Evolutionary conservation across 2,797 vertebrate genomes (phyloP), one percentile per base, ranked within the genome.

Genomic region (Coreius guichenoti): DNA sequence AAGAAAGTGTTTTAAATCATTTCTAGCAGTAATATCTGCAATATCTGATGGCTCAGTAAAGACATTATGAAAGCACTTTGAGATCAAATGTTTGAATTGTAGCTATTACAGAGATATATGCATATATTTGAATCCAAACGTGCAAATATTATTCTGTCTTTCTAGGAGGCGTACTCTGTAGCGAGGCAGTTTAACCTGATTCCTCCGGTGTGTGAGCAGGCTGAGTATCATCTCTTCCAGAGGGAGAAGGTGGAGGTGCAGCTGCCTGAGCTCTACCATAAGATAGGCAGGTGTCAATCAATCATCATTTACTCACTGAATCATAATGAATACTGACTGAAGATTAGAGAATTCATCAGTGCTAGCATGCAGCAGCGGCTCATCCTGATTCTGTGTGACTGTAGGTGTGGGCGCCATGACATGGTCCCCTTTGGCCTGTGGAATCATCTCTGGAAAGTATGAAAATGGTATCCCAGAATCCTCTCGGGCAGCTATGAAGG

Each of bases 181-280:
- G 98, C 98, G 19, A 95, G 98, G 89, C 98, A 99, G 94, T 99
- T 99, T 83, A 99, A 99, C 90, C 96, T 99, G 93, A 98, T 99
- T 87, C 98, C 98, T 0, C 98, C 98, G 0, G 97, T 99, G 87
- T 99, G 98, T 31, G 98, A 99, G 68, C 98, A 99, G 92, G 98
- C 98, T 0, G 98, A 99, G 89, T 99, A 99, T 83, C 98, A 99
- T 79, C 97, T 99, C 67, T 99, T 99, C 93, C 98, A 99, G 88
- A 95, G 98, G 84, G 98, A 99, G 94, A 99, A 99, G 92, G 98
- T 99, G 51, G 98, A 99, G 92, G 97, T 99, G 75, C 98, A 99
- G 85, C 95, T 99, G 43, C 98, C 98, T 0, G 98, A 99, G 85
- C 90, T 99, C 63, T 99, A 99, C 89, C 98, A 99, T 90, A 99